Evolutionary conservation across 2,113 vertebrate genomes (phyloP), one percentile per base, ranked within the genome.

Genomic region (Dipodomys stephensi): DNA sequence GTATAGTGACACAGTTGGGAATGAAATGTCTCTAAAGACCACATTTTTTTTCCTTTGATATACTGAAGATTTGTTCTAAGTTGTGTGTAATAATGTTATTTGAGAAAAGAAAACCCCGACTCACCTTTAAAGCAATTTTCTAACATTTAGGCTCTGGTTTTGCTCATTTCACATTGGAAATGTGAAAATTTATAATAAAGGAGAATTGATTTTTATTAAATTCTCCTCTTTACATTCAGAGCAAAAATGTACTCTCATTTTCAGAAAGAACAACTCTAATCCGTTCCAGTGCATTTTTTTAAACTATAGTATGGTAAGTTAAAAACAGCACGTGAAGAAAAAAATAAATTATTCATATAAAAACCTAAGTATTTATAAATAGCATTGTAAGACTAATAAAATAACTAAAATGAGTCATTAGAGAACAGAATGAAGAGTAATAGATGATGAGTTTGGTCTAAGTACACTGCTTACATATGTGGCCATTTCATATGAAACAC

Each of bases 331-430:
- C 13, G 92, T 80, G 80, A 67, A 79, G 72, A 39, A 85, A 79
- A 77, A 83, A 64, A 16, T 20, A 71, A 82, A 77, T 28, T 19
- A 53, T 10, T 78, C 12, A 72, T 65, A 44, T 30, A 44, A 44
- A 85, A 88, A 46, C 23, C 19, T 18, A 46, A 69, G 6, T 60
- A 22, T 60, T 53, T 9, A 60, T 72, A 15, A 22, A 74, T 78
- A 28, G 9, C 35, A 64, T 18, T 76, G 53, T 69, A 74, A 65
- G 23, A 77, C 68, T 64, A 30, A 1, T 76, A 35, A 76, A 7
- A 32, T 35, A 92, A 39, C 18, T 57, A 35, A 76, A 93, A 87
- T 78, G 35, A 78, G 13, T 60, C 69, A 44, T 62, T 91, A 87
- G 28, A 74, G 7, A 87, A 32, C 39, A 80, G 30, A 80, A 23